Percentiles rank a stretch among this genome's conserved stretches.
These are phyloP conservation scores for Selene dorsalis DNA, from an alignment of 2,797 vertebrate species.

Conservation along the genomic window DNA sequence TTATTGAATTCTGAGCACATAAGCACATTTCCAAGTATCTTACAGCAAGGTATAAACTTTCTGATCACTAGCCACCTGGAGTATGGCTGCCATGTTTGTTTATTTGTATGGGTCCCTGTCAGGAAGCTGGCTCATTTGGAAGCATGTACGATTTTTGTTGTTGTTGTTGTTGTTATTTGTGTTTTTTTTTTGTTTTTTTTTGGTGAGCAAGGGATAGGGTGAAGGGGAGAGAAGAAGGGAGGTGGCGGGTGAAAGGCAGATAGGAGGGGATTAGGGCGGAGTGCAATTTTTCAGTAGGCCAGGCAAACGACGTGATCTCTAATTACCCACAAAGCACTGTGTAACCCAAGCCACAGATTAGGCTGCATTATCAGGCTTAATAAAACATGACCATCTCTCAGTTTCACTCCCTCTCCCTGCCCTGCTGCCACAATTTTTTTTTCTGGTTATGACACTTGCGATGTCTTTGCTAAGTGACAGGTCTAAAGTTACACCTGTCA, in stretches of 20 bases:
- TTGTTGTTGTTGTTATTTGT: too few species aligned
- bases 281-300: conserved; percentile 79
- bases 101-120: conserved; percentile 52
- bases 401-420: conserved; percentile 70
- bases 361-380: conserved; percentile 81
- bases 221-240: conserved; percentile 52
- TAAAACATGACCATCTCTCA: conserved; percentile 82
- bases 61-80: conserved; percentile 64
- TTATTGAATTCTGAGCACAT: conserved; percentile 77
- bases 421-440: conserved; percentile 65
- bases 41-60: conserved; percentile 49
- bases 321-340: conserved; percentile 83
- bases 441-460: conserved; percentile 47
- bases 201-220: conserved; percentile 38
- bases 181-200: conserved; percentile 6
- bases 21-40: conserved; percentile 69
- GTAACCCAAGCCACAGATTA: conserved; percentile 82
- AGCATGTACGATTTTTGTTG: conserved; percentile 24
- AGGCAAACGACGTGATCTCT: conserved; percentile 81
- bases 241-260: conserved; percentile 71
- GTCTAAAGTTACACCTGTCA: conserved; percentile 34
- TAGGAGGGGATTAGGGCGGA: conserved; percentile 79
- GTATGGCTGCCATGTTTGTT: conserved; percentile 66
- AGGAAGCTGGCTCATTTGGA: conserved; percentile 56
- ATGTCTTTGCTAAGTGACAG: conserved; percentile 12